Evolutionary conservation across 2,888 invertebrate genomes (phyloP), one percentile per base, ranked within the genome.

Genomic region (Zele albiditarsus): DNA sequence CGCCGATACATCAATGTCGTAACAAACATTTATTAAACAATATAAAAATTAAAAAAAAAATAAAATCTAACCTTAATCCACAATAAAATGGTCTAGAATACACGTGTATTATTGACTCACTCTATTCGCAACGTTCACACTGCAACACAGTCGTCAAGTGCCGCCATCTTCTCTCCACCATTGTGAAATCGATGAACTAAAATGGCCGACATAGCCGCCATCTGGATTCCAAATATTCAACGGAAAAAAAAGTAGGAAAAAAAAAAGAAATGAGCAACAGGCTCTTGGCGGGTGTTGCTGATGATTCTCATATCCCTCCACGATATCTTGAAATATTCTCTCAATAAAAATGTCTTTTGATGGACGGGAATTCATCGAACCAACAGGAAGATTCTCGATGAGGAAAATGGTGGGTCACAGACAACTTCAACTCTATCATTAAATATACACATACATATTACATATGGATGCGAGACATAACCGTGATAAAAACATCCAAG

Each of bases 401-500:
- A 25, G 49, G 6, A 23, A 53, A 27, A 68, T 49, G 25, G 25
- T 53, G 46, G 16, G 42, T 23, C 27, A 10, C 42, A 49, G 25
- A n/a, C 14, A 12, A 23, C 20, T 25, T 8, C n/a, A 49, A 46
- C 49, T 42, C 27, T 67, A 67, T 67, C 49, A 67, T 67, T 67
- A 67, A 3, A 46, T 27, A 4, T 46, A 46, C 46, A 67, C 8
- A 8, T 38, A 38, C 38, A 38, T 12, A 38, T 38, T 6, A 2
- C 12, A 38, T 6, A 38, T 38, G 8, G 38, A 38, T 16, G 49
- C 2, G 12, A 49, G 6, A 67, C 31, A 66, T 10, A 66, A 33
- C 25, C 4, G 25, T 3, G n/a, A 25, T 25, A 49, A 68, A 68
- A 68, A 31, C 14, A n/a, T 3, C 14, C 25, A n/a, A 68, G 49